A percentile compares a stretch with the other conserved stretches of the same genome.
phyloP scores from a whole-genome alignment of 2,113 vertebrate species.

The Nannospalax galili region DNA sequence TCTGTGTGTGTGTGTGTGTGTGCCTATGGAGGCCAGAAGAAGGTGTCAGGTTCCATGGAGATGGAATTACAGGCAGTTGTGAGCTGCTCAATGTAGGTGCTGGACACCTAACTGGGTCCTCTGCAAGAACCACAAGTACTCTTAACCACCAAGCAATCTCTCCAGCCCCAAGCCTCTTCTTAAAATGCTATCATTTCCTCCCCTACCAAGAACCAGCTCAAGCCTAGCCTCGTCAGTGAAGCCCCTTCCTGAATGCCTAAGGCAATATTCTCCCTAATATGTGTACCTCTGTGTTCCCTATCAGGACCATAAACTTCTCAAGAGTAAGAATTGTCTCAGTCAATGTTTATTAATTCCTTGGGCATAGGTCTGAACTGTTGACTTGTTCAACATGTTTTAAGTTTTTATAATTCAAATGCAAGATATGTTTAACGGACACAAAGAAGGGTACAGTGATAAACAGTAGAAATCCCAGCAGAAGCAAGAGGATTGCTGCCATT shows the following conservation, averaged over 20 bases:
- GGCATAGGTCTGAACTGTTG: not conserved
- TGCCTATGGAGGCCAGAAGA: not conserved
- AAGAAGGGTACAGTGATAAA: not conserved
- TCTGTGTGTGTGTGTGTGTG: not conserved
- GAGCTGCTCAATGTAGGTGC: too few species aligned
- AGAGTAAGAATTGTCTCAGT: not conserved
- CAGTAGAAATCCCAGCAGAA: not conserved
- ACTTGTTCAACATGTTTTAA: not conserved
- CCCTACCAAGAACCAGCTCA: not conserved
- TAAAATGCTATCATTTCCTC: not conserved
- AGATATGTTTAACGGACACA: too few species aligned
- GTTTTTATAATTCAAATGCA: not conserved
- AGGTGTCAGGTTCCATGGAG: too few species aligned
- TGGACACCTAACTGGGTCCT: not conserved
- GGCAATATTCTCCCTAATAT: not conserved
- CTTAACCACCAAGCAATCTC: not conserved
- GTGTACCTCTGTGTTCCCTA: not conserved
- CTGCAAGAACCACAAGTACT: too few species aligned
- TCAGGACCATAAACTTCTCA: not conserved
- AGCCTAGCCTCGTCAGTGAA: not conserved
- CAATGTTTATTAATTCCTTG: slow-evolving; percentile 2
- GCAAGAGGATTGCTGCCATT: not conserved
- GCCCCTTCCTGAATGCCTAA: not conserved
- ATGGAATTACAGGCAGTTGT: not conserved
- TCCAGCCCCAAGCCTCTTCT: not conserved